phyloP scores from a whole-genome alignment of 2,113 vertebrate genomes.

The Mixornis gularis region DNA sequence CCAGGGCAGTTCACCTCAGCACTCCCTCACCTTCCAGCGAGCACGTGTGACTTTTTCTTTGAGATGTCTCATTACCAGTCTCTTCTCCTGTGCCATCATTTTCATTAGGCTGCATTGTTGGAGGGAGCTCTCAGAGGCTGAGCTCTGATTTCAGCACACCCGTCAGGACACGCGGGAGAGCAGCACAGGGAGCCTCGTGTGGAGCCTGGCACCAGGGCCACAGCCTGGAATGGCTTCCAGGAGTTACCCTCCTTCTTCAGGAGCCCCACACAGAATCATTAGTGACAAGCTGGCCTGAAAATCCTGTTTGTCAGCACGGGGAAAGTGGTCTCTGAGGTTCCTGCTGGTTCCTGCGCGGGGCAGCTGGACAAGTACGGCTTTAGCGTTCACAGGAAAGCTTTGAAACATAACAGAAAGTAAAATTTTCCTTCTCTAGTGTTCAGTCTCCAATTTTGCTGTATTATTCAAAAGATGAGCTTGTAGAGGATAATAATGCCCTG shows the following conservation, averaged over 20 bases:
- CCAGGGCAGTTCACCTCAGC: not conserved
- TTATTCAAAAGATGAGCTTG: not conserved
- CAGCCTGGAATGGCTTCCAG: accelerated
- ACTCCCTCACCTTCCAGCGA: not conserved
- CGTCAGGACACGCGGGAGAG: accelerated
- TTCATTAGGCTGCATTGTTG: slow-evolving; percentile 47
- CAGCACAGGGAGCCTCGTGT: accelerated
- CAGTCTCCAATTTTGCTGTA: not conserved
- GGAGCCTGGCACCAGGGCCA: accelerated
- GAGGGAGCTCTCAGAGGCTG: not conserved
- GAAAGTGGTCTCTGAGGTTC: not conserved
- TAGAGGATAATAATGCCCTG: not conserved
- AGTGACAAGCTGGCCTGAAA: not conserved
- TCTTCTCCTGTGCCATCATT: slow-evolving; percentile 2
- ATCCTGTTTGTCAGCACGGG: not conserved
- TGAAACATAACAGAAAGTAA: not conserved
- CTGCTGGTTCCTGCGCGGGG: not conserved
- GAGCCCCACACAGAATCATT: not conserved
- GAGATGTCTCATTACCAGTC: not conserved
- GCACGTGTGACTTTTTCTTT: not conserved
- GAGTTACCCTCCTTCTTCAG: accelerated
- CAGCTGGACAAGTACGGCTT: accelerated
- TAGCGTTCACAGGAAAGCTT: not conserved
- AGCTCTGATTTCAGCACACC: not conserved
- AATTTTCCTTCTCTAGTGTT: not conserved